Evolutionary conservation across 2,797 vertebrate species (phyloP).

Genomic region (Pantherophis alleghaniensis): DNA sequence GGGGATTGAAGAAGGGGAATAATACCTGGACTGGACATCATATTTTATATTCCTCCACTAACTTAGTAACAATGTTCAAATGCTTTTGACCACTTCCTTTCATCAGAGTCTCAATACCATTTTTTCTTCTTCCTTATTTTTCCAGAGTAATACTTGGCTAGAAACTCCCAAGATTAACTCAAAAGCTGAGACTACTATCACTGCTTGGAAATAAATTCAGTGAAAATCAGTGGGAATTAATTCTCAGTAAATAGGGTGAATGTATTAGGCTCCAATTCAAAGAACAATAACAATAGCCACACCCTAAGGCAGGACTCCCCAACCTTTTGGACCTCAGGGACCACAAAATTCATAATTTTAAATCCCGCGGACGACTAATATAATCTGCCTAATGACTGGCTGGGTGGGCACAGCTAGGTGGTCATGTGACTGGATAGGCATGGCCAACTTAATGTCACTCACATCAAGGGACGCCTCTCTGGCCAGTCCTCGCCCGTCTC

Average conservation of each 20-base stretch:
- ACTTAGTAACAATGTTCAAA: slow-evolving; percentile 23
- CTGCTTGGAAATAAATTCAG: background rate
- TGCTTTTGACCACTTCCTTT: background rate
- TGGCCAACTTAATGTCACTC: too few relatives aligned
- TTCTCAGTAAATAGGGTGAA: background rate
- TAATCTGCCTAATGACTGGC: too few relatives aligned
- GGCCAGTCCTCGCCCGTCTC: too few relatives aligned
- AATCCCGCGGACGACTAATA: too few relatives aligned
- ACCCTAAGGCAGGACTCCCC: too few relatives aligned
- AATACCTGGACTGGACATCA: background rate
- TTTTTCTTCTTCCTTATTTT: background rate
- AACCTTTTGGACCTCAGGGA: too few relatives aligned
- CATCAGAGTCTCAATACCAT: rapidly evolving
- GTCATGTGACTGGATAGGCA: too few relatives aligned
- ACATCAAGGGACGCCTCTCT: too few relatives aligned
- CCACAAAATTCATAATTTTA: too few relatives aligned
- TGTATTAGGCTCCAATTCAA: background rate
- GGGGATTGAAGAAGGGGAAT: slow-evolving; percentile 4
- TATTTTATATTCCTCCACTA: slow-evolving; percentile 22
- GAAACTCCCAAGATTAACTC: background rate
- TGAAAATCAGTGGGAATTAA: background rate
- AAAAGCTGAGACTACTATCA: background rate
- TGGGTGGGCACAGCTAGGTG: too few relatives aligned
- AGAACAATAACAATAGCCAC: background rate
- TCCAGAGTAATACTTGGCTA: background rate